These are phyloP conservation scores for Brachionus manjavacas DNA, from an alignment of 1,140 invertebrate genomes.

Conservation along the genomic window DNA sequence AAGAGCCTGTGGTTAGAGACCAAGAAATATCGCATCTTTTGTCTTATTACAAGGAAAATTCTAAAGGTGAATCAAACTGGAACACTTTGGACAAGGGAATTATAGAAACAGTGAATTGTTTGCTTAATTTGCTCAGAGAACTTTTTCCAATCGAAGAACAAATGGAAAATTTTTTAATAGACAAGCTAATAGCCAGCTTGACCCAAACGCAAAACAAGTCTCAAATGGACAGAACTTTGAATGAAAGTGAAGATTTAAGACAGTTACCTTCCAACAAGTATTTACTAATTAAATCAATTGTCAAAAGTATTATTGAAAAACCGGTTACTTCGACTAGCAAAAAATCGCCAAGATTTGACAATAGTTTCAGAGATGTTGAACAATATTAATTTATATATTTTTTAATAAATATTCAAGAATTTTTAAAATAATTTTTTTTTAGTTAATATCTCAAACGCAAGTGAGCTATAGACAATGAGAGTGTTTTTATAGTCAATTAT, in stretches of 20 bases:
- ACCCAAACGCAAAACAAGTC: slow-evolving; percentile 2
- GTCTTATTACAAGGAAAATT: not conserved
- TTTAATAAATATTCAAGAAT: not conserved
- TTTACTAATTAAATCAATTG: not conserved
- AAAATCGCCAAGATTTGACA: not conserved
- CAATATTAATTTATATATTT: not conserved
- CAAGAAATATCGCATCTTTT: not conserved
- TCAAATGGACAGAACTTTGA: not conserved
- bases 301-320: not conserved
- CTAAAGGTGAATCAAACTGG: not conserved
- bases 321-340: not conserved
- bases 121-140: not conserved
- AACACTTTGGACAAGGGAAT: not conserved
- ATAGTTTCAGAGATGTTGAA: not conserved
- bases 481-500: too few relatives aligned
- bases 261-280: not conserved
- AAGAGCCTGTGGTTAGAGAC: slow-evolving; percentile 30
- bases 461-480: too few relatives aligned
- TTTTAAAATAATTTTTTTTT: too few relatives aligned
- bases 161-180: not conserved
- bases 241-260: not conserved
- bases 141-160: not conserved
- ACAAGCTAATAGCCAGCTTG: not conserved
- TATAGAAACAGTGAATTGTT: not conserved
- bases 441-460: too few relatives aligned